A percentile compares a stretch with the other conserved stretches of the same genome.
These are phyloP conservation scores for Aphis gossypii DNA, from an alignment of 1,140 invertebrate genomes.

Conservation along the genomic window DNA sequence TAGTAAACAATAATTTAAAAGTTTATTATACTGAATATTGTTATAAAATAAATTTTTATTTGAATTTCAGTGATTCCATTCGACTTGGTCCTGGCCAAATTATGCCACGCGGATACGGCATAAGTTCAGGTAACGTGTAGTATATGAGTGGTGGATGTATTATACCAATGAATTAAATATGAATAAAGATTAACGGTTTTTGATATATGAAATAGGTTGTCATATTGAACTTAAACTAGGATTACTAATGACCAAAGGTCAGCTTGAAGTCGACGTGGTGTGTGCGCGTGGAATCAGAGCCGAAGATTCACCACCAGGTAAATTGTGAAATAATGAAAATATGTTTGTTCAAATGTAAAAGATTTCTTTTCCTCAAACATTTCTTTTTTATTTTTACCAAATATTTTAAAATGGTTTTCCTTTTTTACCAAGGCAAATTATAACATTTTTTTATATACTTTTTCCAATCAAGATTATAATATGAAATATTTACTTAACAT, in stretches of 20 bases:
- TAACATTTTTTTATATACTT: background rate
- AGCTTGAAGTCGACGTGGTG: conserved; percentile 87
- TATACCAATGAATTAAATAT: conserved; percentile 4
- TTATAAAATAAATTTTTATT: background rate
- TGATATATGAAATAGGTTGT: conserved; percentile 66
- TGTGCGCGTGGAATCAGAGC: conserved; percentile 69
- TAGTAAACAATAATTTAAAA: background rate
- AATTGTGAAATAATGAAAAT: background rate
- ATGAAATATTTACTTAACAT: background rate
- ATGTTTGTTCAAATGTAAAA: background rate
- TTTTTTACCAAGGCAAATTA: background rate
- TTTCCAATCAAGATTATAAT: background rate
- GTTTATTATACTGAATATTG: background rate
- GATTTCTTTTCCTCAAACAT: background rate
- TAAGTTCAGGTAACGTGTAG: conserved; percentile 63
- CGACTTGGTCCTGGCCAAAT: conserved; percentile 79
- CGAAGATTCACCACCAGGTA: conserved; percentile 69
- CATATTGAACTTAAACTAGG: conserved; percentile 86
- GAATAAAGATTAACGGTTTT: background rate
- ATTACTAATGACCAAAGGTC: conserved; percentile 88
- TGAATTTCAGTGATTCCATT: conserved; percentile 37
- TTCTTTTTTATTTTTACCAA: too few relatives aligned
- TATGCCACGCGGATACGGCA: conserved; percentile 74
- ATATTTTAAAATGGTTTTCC: background rate
- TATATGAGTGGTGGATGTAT: too few relatives aligned